Conservation (phyloP, 2,888 invertebrate genomes). For the Torymus texanus region DNA sequence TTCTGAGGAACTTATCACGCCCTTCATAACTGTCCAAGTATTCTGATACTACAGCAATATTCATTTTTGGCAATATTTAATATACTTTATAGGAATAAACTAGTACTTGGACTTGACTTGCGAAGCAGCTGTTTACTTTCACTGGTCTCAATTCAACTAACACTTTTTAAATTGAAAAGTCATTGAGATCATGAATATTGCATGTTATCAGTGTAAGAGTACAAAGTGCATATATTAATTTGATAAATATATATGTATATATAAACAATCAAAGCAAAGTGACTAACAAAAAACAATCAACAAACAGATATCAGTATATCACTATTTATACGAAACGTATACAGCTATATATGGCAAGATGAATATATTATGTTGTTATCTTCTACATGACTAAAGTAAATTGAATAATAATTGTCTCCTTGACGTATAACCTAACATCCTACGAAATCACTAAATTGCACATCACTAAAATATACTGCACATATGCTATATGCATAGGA, state of each 20-base stretch:
- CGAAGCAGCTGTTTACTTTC: constrained; percentile 20
- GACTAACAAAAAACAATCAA: constrained; percentile 25
- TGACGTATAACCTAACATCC: constrained; percentile 44
- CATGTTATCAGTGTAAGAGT: constrained; percentile 3
- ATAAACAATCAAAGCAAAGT: constrained; percentile 5
- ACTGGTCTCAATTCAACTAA: constrained; percentile 1
- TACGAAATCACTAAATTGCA: constrained; percentile 22
- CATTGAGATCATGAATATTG: neutral
- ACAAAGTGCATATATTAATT: neutral
- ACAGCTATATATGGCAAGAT: constrained; percentile 33
- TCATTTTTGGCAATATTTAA: constrained; percentile 54
- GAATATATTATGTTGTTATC: constrained; percentile 11
- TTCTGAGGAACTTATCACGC: constrained; percentile 88
- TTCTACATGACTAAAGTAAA: constrained; percentile 31
- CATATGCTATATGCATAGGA: too few species aligned
- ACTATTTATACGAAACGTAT: constrained; percentile 23
- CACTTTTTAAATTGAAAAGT: constrained; percentile 15
- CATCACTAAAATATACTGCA: neutral
- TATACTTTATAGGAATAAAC: constrained; percentile 20
- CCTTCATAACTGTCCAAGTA: constrained; percentile 88
- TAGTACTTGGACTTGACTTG: neutral
- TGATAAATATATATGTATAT: constrained; percentile 1
- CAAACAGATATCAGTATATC: constrained; percentile 10
- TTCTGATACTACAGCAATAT: constrained; percentile 71
- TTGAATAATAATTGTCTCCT: constrained; percentile 36